A percentile compares a stretch with the other conserved stretches of the same genome.
phyloP scores from a whole-genome alignment of 2,888 invertebrate genomes.

The Hypomecis punctinalis region DNA sequence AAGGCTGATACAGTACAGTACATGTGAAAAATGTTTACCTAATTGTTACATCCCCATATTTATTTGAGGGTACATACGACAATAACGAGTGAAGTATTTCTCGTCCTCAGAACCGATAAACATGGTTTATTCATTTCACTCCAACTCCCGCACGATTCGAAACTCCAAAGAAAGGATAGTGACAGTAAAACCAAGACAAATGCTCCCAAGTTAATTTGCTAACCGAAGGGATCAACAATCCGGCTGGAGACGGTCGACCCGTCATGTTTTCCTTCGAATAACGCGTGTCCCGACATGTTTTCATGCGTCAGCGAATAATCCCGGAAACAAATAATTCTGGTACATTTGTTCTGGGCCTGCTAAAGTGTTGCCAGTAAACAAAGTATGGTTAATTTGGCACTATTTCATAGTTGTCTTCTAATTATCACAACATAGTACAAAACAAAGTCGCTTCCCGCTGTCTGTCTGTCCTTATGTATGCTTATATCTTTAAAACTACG shows the following conservation, averaged over 20 bases:
- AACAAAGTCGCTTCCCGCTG: too few species aligned
- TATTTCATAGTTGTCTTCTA: background rate
- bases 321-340: slow-evolving; percentile 64
- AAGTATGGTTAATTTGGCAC: background rate
- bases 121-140: background rate
- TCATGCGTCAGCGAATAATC: slow-evolving; percentile 66
- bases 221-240: slow-evolving; percentile 50
- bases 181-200: slow-evolving; percentile 25
- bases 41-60: too few species aligned
- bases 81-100: too few species aligned
- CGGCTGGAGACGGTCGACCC: slow-evolving; percentile 31
- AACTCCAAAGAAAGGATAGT: slow-evolving; percentile 7
- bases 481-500: too few species aligned
- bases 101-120: too few species aligned
- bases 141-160: background rate
- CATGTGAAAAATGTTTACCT: too few species aligned
- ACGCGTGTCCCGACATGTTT: slow-evolving; percentile 62
- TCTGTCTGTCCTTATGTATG: too few species aligned
- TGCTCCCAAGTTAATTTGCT: slow-evolving; percentile 31
- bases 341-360: slow-evolving; percentile 59
- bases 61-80: too few species aligned
- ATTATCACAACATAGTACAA: too few species aligned
- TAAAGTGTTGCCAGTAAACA: slow-evolving; percentile 15
- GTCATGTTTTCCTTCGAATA: slow-evolving; percentile 53
- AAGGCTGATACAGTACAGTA: too few species aligned